A percentile compares a stretch with the other conserved stretches of the same genome.
These are phyloP conservation scores for Drosophila varians DNA, from an alignment of 1,140 invertebrate species.

Conservation along the genomic window DNA sequence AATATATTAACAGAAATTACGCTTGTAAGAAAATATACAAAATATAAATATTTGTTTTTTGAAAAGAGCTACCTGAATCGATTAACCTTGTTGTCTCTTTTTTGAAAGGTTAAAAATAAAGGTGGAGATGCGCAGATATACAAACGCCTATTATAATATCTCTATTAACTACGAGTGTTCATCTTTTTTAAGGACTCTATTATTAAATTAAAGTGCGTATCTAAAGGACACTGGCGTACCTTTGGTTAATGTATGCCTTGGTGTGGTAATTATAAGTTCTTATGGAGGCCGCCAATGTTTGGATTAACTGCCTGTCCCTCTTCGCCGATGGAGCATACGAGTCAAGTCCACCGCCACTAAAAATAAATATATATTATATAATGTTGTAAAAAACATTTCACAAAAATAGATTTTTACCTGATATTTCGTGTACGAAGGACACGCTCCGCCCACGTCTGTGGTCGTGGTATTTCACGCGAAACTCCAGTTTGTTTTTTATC, in stretches of 20 bases:
- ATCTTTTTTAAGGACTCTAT: conserved; percentile 32
- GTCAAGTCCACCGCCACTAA: conserved; percentile 61
- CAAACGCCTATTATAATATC: conserved; percentile 39
- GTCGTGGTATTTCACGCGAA: conserved; percentile 87
- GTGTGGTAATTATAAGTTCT: conserved; percentile 86
- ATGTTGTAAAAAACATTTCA: conserved; percentile 4
- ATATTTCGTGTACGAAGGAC: conserved; percentile 86
- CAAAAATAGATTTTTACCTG: conserved; percentile 42
- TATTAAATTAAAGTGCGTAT: conserved; percentile 28
- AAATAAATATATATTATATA: background rate
- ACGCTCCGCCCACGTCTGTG: conserved; percentile 92
- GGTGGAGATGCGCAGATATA: conserved; percentile 22
- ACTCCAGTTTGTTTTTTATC: conserved; percentile 89
- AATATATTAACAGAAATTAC: conserved; percentile 50
- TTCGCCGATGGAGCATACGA: conserved; percentile 68
- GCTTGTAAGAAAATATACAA: conserved; percentile 44
- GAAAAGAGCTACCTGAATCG: conserved; percentile 8
- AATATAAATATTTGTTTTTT: conserved; percentile 38
- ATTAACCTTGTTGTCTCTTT: conserved; percentile 4
- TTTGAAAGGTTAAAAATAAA: background rate
- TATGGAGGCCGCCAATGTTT: conserved; percentile 85
- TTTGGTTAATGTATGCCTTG: conserved; percentile 86
- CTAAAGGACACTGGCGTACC: conserved; percentile 84
- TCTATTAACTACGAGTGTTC: conserved; percentile 26
- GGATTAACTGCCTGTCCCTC: conserved; percentile 84